A percentile compares a stretch with the other conserved stretches of the same genome.
phyloP scores from a whole-genome alignment of 2,888 invertebrate genomes.

The Lasioglossum pauxillum region DNA sequence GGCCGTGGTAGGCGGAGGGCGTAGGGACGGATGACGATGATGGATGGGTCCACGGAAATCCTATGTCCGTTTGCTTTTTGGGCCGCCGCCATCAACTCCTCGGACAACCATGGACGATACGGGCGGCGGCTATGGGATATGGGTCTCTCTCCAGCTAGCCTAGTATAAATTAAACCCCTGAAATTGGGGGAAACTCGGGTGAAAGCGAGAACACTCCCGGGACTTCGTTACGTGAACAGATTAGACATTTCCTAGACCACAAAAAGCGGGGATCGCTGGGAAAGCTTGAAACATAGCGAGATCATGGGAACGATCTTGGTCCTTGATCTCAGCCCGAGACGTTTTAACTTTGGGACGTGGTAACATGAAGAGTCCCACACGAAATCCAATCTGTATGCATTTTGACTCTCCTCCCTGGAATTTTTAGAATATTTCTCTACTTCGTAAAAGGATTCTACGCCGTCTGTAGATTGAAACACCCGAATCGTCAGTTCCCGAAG shows the following conservation, averaged over 20 bases:
- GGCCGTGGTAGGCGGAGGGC: slow-evolving; percentile 70
- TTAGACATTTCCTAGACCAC: neutral
- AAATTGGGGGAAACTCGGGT: slow-evolving; percentile 38
- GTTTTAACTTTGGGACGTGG: neutral
- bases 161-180: slow-evolving; percentile 35
- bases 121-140: slow-evolving; percentile 43
- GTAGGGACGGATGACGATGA: slow-evolving; percentile 83
- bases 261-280: slow-evolving; percentile 7
- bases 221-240: neutral
- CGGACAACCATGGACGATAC: slow-evolving; percentile 66
- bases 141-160: slow-evolving; percentile 14
- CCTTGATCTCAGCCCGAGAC: neutral
- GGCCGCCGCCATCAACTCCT: slow-evolving; percentile 79
- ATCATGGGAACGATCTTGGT: slow-evolving; percentile 5
- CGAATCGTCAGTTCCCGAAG: neutral
- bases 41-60: slow-evolving; percentile 83
- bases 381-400: neutral
- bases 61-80: slow-evolving; percentile 81
- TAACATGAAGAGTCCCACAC: neutral
- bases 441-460: neutral
- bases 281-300: neutral
- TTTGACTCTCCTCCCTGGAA: neutral
- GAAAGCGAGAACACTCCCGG: slow-evolving; percentile 5
- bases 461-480: neutral
- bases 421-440: neutral